Evolutionary conservation across 2,888 invertebrate genomes (phyloP).

Genomic region (Synanthedon andrenaeformis): DNA sequence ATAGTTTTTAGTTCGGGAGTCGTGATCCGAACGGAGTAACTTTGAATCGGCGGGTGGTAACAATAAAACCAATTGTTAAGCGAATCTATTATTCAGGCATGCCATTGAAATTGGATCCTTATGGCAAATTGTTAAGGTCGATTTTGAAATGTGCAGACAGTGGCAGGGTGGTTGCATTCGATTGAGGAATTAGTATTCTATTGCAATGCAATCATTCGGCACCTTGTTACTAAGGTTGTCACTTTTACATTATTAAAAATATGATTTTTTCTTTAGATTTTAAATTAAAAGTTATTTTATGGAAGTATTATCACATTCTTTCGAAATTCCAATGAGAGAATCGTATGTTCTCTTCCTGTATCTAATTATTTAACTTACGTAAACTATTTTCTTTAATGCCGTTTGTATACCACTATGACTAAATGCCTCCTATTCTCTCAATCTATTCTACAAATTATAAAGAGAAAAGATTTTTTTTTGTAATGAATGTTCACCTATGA

Average conservation of each 20-base stretch:
- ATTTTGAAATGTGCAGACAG: slow-evolving; percentile 8
- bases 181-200: slow-evolving; percentile 56
- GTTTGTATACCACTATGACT: too few relatives aligned
- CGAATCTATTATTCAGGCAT: slow-evolving; percentile 29
- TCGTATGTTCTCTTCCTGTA: too few relatives aligned
- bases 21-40: slow-evolving; percentile 23
- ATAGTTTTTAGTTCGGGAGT: slow-evolving; percentile 7
- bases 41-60: slow-evolving; percentile 62
- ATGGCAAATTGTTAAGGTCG: slow-evolving; percentile 15
- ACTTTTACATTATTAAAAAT: neutral
- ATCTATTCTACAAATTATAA: too few relatives aligned
- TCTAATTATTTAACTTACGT: too few relatives aligned
- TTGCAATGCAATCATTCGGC: slow-evolving; percentile 45
- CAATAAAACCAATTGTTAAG: slow-evolving; percentile 59
- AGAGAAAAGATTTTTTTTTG: too few relatives aligned
- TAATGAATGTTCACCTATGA: too few relatives aligned
- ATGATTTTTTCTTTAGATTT: too few relatives aligned
- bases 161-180: slow-evolving; percentile 28
- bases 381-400: too few relatives aligned
- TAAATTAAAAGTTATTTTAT: too few relatives aligned
- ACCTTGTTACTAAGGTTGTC: slow-evolving; percentile 29
- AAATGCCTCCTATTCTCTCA: too few relatives aligned
- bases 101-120: slow-evolving; percentile 23
- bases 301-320: too few relatives aligned
- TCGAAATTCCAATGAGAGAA: too few relatives aligned